These are phyloP conservation scores for Rhaphigaster nebulosa DNA, from an alignment of 2,888 invertebrate species.

Conservation along the genomic window DNA sequence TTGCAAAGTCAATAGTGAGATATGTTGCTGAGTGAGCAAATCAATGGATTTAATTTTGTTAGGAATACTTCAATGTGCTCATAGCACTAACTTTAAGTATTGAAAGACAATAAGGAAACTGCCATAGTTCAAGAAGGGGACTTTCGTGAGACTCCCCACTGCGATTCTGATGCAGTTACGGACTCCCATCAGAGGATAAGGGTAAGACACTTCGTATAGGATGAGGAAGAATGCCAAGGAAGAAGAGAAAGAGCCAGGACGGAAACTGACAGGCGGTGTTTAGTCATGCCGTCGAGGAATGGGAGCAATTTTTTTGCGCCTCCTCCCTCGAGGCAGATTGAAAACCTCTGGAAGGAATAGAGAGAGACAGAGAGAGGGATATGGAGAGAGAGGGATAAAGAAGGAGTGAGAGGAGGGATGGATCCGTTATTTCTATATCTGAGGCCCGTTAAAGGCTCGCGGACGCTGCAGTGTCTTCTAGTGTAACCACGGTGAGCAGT, in stretches of 20 bases:
- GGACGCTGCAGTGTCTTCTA: not conserved
- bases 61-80: not conserved
- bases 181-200: not conserved
- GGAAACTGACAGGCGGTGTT: slow-evolving; percentile 36
- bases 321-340: slow-evolving; percentile 20
- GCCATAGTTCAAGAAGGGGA: not conserved
- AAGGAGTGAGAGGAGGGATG: not conserved
- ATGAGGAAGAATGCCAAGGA: slow-evolving; percentile 34
- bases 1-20: no score
- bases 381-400: not conserved
- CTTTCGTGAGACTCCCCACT: slow-evolving; percentile 7
- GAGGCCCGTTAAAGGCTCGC: slow-evolving; percentile 37
- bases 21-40: no score
- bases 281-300: slow-evolving; percentile 46
- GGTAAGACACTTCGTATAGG: slow-evolving; percentile 31
- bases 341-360: not conserved
- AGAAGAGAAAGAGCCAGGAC: slow-evolving; percentile 43
- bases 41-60: no score
- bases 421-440: slow-evolving; percentile 43
- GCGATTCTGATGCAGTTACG: not conserved
- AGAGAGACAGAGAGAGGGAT: not conserved
- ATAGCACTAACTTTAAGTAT: not conserved
- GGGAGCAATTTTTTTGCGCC: slow-evolving; percentile 37
- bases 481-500: not conserved
- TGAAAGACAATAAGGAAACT: not conserved